Evolutionary conservation across 1,140 invertebrate genomes (phyloP).

Genomic region (Gryllus bimaculatus): DNA sequence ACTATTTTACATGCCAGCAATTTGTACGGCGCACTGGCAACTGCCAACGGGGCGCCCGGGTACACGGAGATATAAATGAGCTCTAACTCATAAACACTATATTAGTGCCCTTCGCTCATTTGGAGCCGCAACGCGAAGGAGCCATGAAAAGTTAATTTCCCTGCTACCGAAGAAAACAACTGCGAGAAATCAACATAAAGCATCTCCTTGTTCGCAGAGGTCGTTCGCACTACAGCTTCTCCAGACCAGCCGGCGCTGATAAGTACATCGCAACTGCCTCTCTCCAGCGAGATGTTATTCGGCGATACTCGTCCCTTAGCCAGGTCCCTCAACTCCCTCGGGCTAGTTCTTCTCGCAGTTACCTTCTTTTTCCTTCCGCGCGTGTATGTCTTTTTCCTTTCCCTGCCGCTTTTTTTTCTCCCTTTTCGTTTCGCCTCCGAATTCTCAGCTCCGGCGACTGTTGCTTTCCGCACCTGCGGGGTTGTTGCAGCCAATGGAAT

Average conservation of each 20-base stretch:
- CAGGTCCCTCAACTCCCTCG: too few species aligned
- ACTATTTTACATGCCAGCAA: neutral
- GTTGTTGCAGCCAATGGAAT: neutral
- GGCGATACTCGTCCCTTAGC: too few species aligned
- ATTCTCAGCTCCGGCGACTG: neutral
- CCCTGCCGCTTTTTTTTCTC: too few species aligned
- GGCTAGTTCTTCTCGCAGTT: too few species aligned
- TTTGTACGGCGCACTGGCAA: neutral
- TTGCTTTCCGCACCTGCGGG: neutral
- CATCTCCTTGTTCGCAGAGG: neutral
- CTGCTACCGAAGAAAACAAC: constrained; percentile 3
- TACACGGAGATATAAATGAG: neutral
- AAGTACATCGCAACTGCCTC: too few species aligned
- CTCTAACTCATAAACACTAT: neutral
- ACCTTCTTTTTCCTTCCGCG: too few species aligned
- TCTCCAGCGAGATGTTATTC: too few species aligned
- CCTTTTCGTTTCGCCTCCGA: neutral
- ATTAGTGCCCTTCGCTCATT: neutral
- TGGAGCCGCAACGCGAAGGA: neutral
- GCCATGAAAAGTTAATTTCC: constrained; percentile 1
- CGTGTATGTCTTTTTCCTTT: too few species aligned
- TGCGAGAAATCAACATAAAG: neutral
- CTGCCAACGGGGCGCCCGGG: neutral
- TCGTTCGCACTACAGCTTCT: too few species aligned
- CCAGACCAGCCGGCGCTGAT: too few species aligned